Evolutionary conservation across 1,140 invertebrate species (phyloP).

Genomic region (Drosophila aff.): DNA sequence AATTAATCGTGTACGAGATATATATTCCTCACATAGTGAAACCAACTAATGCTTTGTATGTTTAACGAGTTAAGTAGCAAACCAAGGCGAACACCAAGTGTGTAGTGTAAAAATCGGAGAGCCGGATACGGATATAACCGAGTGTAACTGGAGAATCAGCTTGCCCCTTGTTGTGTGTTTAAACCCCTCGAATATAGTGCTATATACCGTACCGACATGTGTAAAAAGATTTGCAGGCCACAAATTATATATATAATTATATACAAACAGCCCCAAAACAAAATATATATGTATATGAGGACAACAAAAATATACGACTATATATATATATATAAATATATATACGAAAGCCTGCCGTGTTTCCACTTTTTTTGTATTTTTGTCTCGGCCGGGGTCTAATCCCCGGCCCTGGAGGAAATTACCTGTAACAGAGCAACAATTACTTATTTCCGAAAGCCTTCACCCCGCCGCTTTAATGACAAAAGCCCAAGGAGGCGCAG

Average conservation of each 20-base stretch:
- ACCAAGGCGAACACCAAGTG: constrained; percentile 49
- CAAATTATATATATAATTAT: constrained; percentile 41
- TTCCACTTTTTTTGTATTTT: constrained; percentile 2
- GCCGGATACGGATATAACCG: constrained; percentile 3
- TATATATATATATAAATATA: constrained; percentile 35
- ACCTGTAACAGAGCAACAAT: constrained; percentile 66
- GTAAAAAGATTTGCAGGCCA: constrained; percentile 56
- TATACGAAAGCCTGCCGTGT: constrained; percentile 3
- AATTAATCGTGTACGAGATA: constrained; percentile 32
- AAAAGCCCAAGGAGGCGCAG: constrained; percentile 39
- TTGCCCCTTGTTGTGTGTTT: constrained; percentile 34
- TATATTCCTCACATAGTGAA: constrained; percentile 52
- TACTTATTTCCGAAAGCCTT: constrained; percentile 64
- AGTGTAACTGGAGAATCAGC: constrained; percentile 20
- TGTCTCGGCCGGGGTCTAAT: constrained; percentile 32
- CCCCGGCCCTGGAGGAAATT: constrained; percentile 56
- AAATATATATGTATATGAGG: constrained; percentile 55
- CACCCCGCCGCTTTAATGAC: constrained; percentile 45
- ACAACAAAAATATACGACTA: constrained; percentile 62
- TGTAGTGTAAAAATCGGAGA: constrained; percentile 40
- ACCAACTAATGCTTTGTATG: constrained; percentile 56
- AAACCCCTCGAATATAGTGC: constrained; percentile 43
- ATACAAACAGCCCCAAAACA: constrained; percentile 36
- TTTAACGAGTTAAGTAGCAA: constrained; percentile 48
- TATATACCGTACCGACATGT: constrained; percentile 27